These are phyloP conservation scores for Papilio xuthus DNA, from an alignment of 1,140 invertebrate genomes.

Conservation along the genomic window DNA sequence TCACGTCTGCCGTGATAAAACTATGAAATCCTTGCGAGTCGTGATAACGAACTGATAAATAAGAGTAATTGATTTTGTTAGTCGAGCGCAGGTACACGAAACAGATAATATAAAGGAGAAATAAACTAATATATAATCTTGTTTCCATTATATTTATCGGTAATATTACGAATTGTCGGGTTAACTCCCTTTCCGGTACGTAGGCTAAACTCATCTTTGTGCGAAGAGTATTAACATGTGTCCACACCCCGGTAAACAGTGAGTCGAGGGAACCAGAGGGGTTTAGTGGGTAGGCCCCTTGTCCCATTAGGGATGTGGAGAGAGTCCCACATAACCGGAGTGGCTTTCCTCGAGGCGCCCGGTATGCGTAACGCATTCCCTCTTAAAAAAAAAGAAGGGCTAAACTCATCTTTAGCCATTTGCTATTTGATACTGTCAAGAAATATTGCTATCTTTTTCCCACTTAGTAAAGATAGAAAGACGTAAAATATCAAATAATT, in stretches of 20 bases:
- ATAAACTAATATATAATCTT: conserved; percentile 16
- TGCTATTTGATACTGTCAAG: background rate
- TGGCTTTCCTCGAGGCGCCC: too few species aligned
- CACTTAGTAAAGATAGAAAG: background rate
- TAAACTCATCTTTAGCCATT: background rate
- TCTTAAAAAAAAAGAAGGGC: too few species aligned
- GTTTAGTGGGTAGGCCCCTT: too few species aligned
- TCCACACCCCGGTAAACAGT: too few species aligned
- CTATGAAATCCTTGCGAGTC: conserved; percentile 46
- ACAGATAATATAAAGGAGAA: conserved; percentile 17
- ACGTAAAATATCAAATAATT: background rate
- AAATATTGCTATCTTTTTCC: background rate
- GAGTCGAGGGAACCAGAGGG: too few species aligned
- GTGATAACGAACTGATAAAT: conserved; percentile 48
- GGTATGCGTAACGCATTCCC: too few species aligned
- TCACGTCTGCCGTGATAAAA: conserved; percentile 48
- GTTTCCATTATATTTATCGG: background rate
- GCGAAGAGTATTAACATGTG: too few species aligned
- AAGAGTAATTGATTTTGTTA: conserved; percentile 42
- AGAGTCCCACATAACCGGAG: too few species aligned
- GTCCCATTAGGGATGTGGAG: too few species aligned
- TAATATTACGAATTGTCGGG: background rate
- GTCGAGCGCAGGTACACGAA: conserved; percentile 26
- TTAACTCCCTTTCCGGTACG: background rate
- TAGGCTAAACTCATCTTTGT: too few species aligned